A percentile compares a stretch with the other conserved stretches of the same genome.
phyloP scores from a whole-genome alignment of 2,113 vertebrate genomes.

The Aix galericulata region DNA sequence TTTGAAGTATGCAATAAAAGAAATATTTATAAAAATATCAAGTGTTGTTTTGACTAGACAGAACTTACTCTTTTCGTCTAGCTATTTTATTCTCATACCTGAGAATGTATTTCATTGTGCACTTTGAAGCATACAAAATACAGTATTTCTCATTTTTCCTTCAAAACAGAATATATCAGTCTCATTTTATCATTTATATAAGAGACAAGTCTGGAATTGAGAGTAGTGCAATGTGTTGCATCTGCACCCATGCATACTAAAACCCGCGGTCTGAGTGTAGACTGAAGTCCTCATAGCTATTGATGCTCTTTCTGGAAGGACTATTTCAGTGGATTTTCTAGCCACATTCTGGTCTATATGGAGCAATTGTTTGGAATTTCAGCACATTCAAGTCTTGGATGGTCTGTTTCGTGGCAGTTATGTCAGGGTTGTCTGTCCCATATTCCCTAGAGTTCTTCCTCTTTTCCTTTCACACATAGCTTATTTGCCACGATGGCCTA shows the following conservation, averaged over 20 bases:
- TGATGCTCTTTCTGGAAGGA: not conserved
- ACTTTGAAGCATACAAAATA: not conserved
- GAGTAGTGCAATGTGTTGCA: not conserved
- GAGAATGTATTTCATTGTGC: not conserved
- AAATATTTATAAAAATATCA: constrained; percentile 29
- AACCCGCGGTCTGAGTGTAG: not conserved
- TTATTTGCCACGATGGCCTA: not conserved
- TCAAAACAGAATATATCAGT: not conserved
- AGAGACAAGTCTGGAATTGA: not conserved
- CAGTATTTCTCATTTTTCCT: not conserved
- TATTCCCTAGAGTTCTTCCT: not conserved
- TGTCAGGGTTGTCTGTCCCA: not conserved
- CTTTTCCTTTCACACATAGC: not conserved
- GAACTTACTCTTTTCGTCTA: constrained; percentile 16
- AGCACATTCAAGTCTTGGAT: not conserved
- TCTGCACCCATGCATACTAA: rapidly evolving
- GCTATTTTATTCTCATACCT: constrained; percentile 13
- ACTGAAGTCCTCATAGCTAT: not conserved
- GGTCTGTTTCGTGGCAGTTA: not conserved
- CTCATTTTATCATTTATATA: not conserved
- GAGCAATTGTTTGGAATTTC: not conserved
- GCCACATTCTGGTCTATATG: not conserved
- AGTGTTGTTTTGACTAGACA: constrained; percentile 45
- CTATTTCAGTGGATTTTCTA: not conserved
- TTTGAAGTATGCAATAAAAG: constrained; percentile 43